Evolutionary conservation across 2,113 vertebrate species (phyloP), one percentile per base, ranked within the genome.

Genomic region (Callopanchax toddi): DNA sequence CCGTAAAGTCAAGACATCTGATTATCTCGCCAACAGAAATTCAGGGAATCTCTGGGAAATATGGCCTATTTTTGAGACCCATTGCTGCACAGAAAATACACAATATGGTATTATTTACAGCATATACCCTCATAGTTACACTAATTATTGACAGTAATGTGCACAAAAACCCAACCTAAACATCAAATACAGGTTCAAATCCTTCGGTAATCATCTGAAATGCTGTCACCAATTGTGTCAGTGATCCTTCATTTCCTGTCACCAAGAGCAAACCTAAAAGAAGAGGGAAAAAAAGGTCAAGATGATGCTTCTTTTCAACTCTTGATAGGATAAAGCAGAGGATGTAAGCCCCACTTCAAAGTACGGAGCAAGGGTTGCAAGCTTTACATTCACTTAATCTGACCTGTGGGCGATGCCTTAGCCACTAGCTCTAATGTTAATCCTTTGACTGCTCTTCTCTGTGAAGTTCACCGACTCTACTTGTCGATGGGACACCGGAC

Each of bases 311-410:
- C 59, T 26, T 66, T 52, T 74, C 57, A 63, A 39, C 68, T 64
- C 51, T 22, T 60, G 74, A 67, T 70, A 55, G 81, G 77, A 84
- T 79, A 60, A 72, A 77, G 76, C 50, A 1, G 15, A 49, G 59
- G 67, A 76, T 81, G 72, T 85, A 81, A 86, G 82, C 75, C 59
- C 58, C 20, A 63, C 84, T 85, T 88, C 79, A 83, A 81, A 86
- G 86, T 65, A 68, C 17, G 1, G 67, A 36, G 56, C 70, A 59
- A 81, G 62, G 69, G 63, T 11, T 57, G 51, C 58, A 1, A 75
- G 70, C 78, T 86, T 83, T 83, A 85, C 80, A 77, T 82, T 71
- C 50, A 25, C 78, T 11, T 86, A 83, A 88, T 86, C 86, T 85
- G 82, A 86, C 82, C 86, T 85, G 75, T 79, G 84, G 82, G 73